Evolutionary conservation across 2,797 vertebrate genomes (phyloP), one percentile per base, ranked within the genome.

Genomic region (Myotis vivesi): DNA sequence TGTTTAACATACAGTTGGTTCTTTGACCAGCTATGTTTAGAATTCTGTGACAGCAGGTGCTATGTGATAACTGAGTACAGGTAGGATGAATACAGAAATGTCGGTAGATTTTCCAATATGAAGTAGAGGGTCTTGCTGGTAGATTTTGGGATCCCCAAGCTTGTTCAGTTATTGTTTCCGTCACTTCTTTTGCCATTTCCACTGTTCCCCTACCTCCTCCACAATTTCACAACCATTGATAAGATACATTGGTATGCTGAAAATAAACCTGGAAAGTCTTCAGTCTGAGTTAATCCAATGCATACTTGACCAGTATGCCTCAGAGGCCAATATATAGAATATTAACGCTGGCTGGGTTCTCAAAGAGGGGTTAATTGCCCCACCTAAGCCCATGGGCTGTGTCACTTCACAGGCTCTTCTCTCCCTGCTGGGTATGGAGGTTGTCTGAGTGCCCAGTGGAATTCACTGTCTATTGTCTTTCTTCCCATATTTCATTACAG

Each of bases 1-100:
- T 46, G n/a, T 46, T 64, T 64, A 68, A 8, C 2, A 2, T 88
- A 53, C 5, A 57, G 36, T 59, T 92, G 36, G 49, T 55, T 69
- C 95, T 87, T 46, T 87, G 85, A 6, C 69, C 91, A n/a, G 38
- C 81, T 95, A 10, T 89, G 53, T 81, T 96, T 71, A 59, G 33
- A 88, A 8, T 80, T 79, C 16, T 17, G 12, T n/a, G 46, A 81
- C 7, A 83, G 68, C 22, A 16, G 72, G 55, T 6, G 76, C 5
- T 1, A 0, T 7, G 1, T 57, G 5, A 16, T 76, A 77, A 22
- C 69, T 68, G 81, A 94, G 33, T 4, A 38, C 9, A 46, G 41
- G 8, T 19, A 4, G 51, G 25, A 46, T 83, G 94, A 82, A 83
- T 17, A 0, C 0, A 17, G 46, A 19, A 64, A 51, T 36, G 59